A percentile compares a stretch with the other conserved stretches of the same genome.
phyloP scores from a whole-genome alignment of 2,888 invertebrate genomes.

The Smittia sp. region DNA sequence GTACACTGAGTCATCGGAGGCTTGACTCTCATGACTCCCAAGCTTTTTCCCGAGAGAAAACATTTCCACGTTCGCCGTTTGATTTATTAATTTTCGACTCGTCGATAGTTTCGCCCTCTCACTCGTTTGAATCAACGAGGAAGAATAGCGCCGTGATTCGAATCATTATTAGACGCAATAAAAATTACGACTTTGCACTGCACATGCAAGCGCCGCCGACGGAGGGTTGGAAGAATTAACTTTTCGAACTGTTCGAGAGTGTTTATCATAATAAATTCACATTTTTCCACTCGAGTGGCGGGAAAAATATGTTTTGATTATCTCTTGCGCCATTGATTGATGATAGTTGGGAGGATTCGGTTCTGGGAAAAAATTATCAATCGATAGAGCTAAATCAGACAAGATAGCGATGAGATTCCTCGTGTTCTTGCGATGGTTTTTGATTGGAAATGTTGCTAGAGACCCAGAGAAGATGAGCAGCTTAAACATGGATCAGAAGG shows the following conservation, averaged over 20 bases:
- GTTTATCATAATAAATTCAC: constrained; percentile 41
- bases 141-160: constrained; percentile 26
- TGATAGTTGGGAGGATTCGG: constrained; percentile 7
- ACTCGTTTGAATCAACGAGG: not conserved
- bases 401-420: not conserved
- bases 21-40: not conserved
- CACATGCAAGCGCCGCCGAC: not conserved
- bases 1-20: not conserved
- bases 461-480: not conserved
- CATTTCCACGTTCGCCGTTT: constrained; percentile 26
- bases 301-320: constrained; percentile 41
- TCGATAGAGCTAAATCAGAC: too few relatives aligned
- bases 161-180: constrained; percentile 40
- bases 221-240: constrained; percentile 25
- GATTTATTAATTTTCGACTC: constrained; percentile 39
- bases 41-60: not conserved
- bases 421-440: too few relatives aligned
- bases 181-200: constrained; percentile 37
- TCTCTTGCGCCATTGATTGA: constrained; percentile 39
- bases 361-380: constrained; percentile 7
- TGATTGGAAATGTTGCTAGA: constrained; percentile 30
- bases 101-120: not conserved
- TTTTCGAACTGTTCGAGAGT: constrained; percentile 5
- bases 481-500: not conserved
- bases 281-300: constrained; percentile 41